These are phyloP conservation scores for Drosophila tanythrix DNA, from an alignment of 2,888 invertebrate genomes.

Conservation along the genomic window DNA sequence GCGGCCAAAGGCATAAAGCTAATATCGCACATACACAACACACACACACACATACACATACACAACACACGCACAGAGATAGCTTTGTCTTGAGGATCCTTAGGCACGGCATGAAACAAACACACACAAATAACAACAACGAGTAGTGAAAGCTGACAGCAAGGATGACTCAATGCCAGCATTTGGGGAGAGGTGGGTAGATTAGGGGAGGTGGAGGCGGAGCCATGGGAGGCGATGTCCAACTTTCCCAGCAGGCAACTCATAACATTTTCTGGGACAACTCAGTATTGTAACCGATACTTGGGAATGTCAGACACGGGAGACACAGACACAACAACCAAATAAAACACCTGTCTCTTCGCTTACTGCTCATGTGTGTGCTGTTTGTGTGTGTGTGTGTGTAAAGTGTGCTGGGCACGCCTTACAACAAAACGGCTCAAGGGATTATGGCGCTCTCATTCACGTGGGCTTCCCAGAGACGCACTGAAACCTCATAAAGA, in stretches of 20 bases:
- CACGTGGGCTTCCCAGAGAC: conserved; percentile 46
- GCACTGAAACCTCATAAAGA: conserved; percentile 77
- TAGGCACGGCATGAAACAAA: conserved; percentile 3
- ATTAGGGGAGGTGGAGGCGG: neutral
- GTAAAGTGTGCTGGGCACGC: conserved; percentile 26
- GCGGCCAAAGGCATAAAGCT: conserved; percentile 40
- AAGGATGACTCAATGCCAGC: conserved; percentile 18
- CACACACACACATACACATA: conserved; percentile 1
- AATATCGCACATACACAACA: conserved; percentile 2
- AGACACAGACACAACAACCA: conserved; percentile 16
- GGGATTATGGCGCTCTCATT: conserved; percentile 61
- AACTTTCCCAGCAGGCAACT: conserved; percentile 19
- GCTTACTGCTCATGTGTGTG: neutral
- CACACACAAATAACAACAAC: conserved; percentile 6
- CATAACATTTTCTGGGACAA: conserved; percentile 51
- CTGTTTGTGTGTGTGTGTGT: conserved; percentile 1
- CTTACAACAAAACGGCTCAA: conserved; percentile 67
- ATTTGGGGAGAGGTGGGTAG: neutral
- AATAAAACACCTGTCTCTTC: conserved; percentile 36
- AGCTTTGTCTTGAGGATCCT: conserved; percentile 44
- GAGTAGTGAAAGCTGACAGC: conserved; percentile 30
- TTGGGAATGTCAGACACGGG: conserved; percentile 72
- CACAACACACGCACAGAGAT: neutral
- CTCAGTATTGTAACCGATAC: conserved; percentile 73
- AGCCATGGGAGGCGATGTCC: neutral